Conservation (phyloP, 2,113 vertebrate genomes). For the Genyomyrus donnyi region DNA sequence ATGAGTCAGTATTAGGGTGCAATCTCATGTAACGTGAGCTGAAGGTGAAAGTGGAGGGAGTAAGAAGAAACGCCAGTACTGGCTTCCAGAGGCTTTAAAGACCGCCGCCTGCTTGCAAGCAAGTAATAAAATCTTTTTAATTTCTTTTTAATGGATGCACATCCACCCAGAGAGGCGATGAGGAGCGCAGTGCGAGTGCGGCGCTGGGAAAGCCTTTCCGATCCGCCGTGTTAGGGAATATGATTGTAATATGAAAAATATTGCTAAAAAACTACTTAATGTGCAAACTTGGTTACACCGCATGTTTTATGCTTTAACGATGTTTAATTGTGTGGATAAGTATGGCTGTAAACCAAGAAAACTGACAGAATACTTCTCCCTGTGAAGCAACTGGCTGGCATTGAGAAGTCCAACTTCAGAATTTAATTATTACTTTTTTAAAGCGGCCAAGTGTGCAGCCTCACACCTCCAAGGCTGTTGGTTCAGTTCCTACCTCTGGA, state of each 20-base stretch:
- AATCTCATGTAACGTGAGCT: conserved; percentile 16
- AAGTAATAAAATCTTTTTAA: conserved; percentile 13
- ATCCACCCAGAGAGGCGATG: not conserved
- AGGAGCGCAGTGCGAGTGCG: not conserved
- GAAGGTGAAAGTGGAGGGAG: not conserved
- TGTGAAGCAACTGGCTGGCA: not conserved
- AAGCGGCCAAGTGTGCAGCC: not conserved
- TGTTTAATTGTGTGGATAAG: not conserved
- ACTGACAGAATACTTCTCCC: not conserved
- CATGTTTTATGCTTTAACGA: not conserved
- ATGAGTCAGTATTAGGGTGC: conserved; percentile 5
- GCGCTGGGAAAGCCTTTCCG: not conserved
- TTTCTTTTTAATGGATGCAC: conserved; percentile 9
- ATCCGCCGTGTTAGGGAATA: not conserved
- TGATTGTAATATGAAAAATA: not conserved
- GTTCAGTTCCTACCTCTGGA: not conserved
- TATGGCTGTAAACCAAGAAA: not conserved
- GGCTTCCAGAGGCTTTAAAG: not conserved
- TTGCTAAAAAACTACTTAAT: not conserved
- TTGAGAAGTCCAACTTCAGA: not conserved
- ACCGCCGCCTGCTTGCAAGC: not conserved
- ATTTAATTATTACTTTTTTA: not conserved
- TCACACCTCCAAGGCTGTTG: not conserved
- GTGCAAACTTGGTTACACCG: not conserved
- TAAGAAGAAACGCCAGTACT: not conserved